Evolutionary conservation across 1,140 invertebrate species (phyloP).

Genomic region (Dreissena rostriformis): DNA sequence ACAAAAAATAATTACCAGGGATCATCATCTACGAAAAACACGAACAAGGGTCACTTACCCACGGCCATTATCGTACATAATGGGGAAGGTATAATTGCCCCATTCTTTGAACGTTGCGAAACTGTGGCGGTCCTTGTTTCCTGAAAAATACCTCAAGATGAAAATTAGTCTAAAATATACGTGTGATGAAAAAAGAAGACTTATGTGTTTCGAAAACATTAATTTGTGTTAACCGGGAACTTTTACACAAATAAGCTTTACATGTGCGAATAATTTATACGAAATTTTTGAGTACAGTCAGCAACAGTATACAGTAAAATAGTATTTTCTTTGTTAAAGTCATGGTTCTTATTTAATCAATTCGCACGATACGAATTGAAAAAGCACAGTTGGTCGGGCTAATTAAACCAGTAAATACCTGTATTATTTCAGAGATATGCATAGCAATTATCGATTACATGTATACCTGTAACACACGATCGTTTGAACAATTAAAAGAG

Average conservation of each 20-base stretch:
- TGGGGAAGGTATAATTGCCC: conserved; percentile 36
- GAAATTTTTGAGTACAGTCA: neutral
- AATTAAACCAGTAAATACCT: no score
- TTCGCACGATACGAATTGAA: no score
- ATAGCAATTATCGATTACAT: no score
- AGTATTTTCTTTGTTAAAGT: no score
- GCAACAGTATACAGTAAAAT: neutral
- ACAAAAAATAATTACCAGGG: no score
- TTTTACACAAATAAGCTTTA: neutral
- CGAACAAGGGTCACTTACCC: conserved; percentile 17
- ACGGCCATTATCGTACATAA: conserved; percentile 36
- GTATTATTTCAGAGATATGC: no score
- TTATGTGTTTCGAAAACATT: neutral
- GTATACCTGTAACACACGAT: no score
- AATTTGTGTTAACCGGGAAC: neutral
- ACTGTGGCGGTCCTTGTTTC: conserved; percentile 45
- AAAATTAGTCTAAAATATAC: neutral
- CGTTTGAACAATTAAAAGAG: no score
- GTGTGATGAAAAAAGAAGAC: neutral
- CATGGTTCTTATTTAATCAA: no score
- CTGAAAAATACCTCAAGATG: neutral
- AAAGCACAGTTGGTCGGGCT: no score
- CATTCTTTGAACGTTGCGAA: conserved; percentile 36
- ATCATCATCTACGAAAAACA: no score
- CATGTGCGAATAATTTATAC: neutral